phyloP scores from a whole-genome alignment of 2,888 invertebrate species.

The Ormyrus pomaceus region DNA sequence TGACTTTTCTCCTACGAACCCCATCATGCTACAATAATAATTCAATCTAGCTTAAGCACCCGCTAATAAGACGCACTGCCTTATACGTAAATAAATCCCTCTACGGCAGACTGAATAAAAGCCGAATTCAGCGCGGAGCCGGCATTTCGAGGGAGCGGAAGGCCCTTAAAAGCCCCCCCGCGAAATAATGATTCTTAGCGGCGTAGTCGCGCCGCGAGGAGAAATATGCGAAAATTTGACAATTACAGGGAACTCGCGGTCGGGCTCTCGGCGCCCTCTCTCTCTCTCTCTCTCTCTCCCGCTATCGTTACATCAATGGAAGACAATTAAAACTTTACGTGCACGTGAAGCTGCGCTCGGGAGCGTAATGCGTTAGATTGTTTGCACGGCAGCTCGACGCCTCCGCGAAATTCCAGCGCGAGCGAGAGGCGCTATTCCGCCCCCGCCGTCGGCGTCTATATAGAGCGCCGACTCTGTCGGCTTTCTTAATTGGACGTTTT shows the following conservation, averaged over 20 bases:
- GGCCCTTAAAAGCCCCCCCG: too few species aligned
- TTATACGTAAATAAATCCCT: too few species aligned
- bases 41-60: too few species aligned
- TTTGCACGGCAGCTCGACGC: constrained; percentile 12
- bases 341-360: constrained; percentile 14
- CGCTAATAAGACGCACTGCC: too few species aligned
- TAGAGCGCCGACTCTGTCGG: not conserved
- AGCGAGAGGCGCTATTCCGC: not conserved
- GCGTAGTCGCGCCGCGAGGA: not conserved
- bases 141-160: too few species aligned
- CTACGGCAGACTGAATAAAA: too few species aligned
- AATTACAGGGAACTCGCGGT: constrained; percentile 23
- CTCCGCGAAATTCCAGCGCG: constrained; percentile 24
- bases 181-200: constrained; percentile 6
- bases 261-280: not conserved
- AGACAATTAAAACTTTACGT: constrained; percentile 55
- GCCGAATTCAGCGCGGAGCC: too few species aligned
- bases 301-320: constrained; percentile 50
- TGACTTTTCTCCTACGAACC: too few species aligned
- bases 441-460: too few species aligned
- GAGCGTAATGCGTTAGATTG: constrained; percentile 43
- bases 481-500: constrained; percentile 67
- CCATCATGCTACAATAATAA: too few species aligned
- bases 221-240: constrained; percentile 23
- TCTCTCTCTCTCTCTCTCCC: not conserved